phyloP scores from a whole-genome alignment of 2,797 vertebrate genomes.

The Erethizon dorsatum region DNA sequence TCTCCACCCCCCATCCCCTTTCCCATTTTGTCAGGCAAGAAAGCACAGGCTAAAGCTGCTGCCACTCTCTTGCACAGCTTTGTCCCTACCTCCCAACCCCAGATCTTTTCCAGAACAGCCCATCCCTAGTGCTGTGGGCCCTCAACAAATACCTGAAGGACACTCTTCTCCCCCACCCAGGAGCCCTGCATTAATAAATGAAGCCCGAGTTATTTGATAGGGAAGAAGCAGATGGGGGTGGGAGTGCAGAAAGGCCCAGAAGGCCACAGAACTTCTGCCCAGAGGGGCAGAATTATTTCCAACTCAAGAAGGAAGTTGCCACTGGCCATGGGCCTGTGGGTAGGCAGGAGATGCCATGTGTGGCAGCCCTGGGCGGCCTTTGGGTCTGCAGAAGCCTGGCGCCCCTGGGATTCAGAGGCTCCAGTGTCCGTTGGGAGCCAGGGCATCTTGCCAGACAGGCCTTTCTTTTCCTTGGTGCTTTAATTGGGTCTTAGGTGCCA shows the following conservation, averaged over 20 bases:
- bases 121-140: neutral
- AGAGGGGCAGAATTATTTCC: constrained; percentile 53
- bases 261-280: constrained; percentile 44
- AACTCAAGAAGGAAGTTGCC: constrained; percentile 67
- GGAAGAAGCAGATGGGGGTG: constrained; percentile 74
- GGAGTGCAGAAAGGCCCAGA: neutral
- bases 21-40: constrained; percentile 70
- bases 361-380: neutral
- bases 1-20: constrained; percentile 53
- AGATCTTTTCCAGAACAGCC: neutral
- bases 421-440: constrained; percentile 67
- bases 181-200: constrained; percentile 74
- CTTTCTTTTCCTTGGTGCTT: constrained; percentile 77
- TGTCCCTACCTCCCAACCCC: neutral
- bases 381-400: neutral
- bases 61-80: constrained; percentile 34
- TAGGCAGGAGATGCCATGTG: constrained; percentile 56
- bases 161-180: neutral
- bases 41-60: constrained; percentile 28
- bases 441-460: constrained; percentile 71
- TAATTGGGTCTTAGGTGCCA: constrained; percentile 85
- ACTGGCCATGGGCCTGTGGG: neutral
- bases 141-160: constrained; percentile 50
- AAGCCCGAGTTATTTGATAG: constrained; percentile 72
- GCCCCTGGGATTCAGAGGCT: constrained; percentile 31